Evolutionary conservation across 2,113 vertebrate species (phyloP).

Genomic region (Nasalis larvatus): DNA sequence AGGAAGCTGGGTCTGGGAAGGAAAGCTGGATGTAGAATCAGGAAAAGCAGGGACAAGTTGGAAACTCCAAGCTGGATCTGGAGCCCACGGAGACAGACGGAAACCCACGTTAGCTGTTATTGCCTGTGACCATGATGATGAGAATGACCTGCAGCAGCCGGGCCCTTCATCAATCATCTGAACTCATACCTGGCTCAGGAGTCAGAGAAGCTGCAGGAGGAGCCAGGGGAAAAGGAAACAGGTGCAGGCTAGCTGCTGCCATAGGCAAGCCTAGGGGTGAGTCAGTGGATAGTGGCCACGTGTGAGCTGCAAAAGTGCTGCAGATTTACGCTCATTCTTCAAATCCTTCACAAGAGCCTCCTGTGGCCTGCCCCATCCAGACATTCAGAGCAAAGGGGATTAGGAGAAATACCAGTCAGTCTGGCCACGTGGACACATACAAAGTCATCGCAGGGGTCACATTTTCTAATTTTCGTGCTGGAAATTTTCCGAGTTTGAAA

Average conservation of each 20-base stretch:
- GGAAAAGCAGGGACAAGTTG: background rate
- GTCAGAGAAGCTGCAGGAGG: background rate
- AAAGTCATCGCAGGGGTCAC: background rate
- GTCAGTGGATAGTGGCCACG: rapidly evolving
- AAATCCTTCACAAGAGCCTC: background rate
- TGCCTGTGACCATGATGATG: rapidly evolving
- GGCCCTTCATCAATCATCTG: rapidly evolving
- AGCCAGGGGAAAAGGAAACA: background rate
- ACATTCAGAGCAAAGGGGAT: no score
- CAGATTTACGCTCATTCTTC: rapidly evolving
- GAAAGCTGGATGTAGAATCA: background rate
- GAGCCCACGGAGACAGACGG: rapidly evolving
- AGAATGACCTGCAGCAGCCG: rapidly evolving
- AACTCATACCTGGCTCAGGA: background rate
- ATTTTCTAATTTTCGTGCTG: rapidly evolving
- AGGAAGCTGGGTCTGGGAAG: background rate
- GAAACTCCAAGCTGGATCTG: no score
- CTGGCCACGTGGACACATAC: rapidly evolving
- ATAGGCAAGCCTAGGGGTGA: background rate
- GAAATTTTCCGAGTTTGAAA: background rate
- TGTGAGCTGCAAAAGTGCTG: rapidly evolving
- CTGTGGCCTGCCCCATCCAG: rapidly evolving
- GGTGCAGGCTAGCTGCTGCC: rapidly evolving
- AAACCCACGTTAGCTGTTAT: rapidly evolving
- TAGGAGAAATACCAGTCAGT: rapidly evolving